Conservation (phyloP, 2,888 invertebrate genomes). For the Eupithecia vulgata region DNA sequence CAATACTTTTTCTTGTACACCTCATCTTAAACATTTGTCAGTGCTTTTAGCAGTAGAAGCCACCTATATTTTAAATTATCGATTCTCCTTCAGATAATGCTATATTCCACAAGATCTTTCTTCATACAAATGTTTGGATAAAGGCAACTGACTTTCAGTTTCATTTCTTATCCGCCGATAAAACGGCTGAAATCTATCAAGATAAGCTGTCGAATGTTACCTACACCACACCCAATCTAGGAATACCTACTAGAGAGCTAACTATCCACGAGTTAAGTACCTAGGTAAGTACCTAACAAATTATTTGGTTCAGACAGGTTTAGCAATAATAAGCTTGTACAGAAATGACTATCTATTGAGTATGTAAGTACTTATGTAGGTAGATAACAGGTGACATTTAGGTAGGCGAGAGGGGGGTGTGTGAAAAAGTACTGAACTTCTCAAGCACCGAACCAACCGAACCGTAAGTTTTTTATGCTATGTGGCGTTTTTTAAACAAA, state of each 20-base stretch:
- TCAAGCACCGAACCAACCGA: neutral
- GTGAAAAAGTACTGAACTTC: neutral
- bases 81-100: neutral
- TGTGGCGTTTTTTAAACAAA: neutral
- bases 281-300: neutral
- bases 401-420: no score
- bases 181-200: neutral
- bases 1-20: no score
- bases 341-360: no score
- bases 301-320: neutral
- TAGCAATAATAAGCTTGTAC: no score
- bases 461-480: neutral
- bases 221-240: neutral
- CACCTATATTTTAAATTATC: neutral
- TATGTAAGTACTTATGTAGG: no score
- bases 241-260: neutral
- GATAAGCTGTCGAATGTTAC: neutral
- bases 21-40: no score
- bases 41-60: no score
- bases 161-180: neutral
- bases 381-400: no score
- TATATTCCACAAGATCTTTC: neutral
- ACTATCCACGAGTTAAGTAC: no score
- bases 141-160: neutral
- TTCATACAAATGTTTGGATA: neutral